A percentile compares a stretch with the other conserved stretches of the same genome.
phyloP scores from a whole-genome alignment of 2,888 invertebrate species.

The Cryptus viduatorius region DNA sequence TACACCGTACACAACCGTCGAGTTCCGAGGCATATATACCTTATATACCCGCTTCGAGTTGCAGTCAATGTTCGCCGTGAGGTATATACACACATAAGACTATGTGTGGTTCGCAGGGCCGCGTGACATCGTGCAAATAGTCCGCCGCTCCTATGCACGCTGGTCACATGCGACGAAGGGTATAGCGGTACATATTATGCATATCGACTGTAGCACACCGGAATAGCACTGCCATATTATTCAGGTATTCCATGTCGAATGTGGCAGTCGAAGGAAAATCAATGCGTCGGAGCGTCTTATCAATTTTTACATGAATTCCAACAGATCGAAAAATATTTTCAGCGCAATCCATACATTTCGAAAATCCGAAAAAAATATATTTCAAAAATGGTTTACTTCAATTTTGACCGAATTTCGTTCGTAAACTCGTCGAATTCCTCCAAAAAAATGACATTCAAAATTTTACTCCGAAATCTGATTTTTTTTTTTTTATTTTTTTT shows the following conservation, averaged over 20 bases:
- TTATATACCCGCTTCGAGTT: slow-evolving; percentile 29
- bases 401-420: too few relatives aligned
- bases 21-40: neutral
- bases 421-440: too few relatives aligned
- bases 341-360: too few relatives aligned
- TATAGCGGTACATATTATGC: slow-evolving; percentile 14
- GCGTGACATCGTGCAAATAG: slow-evolving; percentile 64
- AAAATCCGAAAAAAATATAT: too few relatives aligned
- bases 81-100: slow-evolving; percentile 9
- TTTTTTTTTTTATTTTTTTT: too few relatives aligned
- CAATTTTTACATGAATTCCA: neutral
- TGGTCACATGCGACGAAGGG: slow-evolving; percentile 47
- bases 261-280: neutral
- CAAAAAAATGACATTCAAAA: too few relatives aligned
- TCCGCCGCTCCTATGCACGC: slow-evolving; percentile 44
- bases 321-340: too few relatives aligned
- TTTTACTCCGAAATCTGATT: too few relatives aligned
- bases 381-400: too few relatives aligned
- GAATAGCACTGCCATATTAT: neutral
- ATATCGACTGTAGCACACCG: neutral
- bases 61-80: slow-evolving; percentile 14
- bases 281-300: neutral
- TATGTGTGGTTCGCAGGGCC: slow-evolving; percentile 30
- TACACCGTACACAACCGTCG: slow-evolving; percentile 55
- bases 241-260: slow-evolving; percentile 7